Percentiles rank a stretch among this genome's conserved stretches.
Evolutionary conservation across 1,140 invertebrate species (phyloP).

Genomic region (Liolophura sinensis): DNA sequence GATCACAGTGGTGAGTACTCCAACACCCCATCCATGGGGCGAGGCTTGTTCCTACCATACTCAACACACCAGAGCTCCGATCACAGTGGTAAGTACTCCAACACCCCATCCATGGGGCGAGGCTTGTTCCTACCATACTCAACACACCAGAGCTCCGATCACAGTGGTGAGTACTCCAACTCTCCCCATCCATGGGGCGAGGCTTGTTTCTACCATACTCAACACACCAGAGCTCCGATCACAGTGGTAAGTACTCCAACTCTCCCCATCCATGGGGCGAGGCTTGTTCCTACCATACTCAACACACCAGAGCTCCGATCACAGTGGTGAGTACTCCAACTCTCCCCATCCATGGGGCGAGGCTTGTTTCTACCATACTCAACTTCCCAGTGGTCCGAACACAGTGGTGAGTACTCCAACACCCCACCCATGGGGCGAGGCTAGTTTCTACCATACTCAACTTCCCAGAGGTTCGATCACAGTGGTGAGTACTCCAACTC

Average conservation of each 20-base stretch:
- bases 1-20: slow-evolving; percentile 70
- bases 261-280: too few species aligned
- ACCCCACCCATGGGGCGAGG: slow-evolving; percentile 93
- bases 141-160: slow-evolving; percentile 70
- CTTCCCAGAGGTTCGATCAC: slow-evolving; percentile 69
- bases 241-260: too few species aligned
- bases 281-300: too few species aligned
- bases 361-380: too few species aligned
- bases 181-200: too few species aligned
- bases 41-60: slow-evolving; percentile 83
- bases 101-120: slow-evolving; percentile 94
- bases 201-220: too few species aligned
- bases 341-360: too few species aligned
- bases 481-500: slow-evolving; percentile 71
- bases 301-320: too few species aligned
- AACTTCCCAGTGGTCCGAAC: too few species aligned
- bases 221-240: too few species aligned
- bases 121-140: slow-evolving; percentile 86
- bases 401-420: slow-evolving; percentile 78
- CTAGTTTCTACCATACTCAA: slow-evolving; percentile 85
- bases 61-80: slow-evolving; percentile 72
- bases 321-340: too few species aligned
- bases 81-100: slow-evolving; percentile 85
- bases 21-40: slow-evolving; percentile 97
- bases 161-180: slow-evolving; percentile 71